Percentiles rank a stretch among this genome's conserved stretches.
These are phyloP conservation scores for Tyto alba DNA, from an alignment of 2,113 vertebrate genomes.

Conservation along the genomic window DNA sequence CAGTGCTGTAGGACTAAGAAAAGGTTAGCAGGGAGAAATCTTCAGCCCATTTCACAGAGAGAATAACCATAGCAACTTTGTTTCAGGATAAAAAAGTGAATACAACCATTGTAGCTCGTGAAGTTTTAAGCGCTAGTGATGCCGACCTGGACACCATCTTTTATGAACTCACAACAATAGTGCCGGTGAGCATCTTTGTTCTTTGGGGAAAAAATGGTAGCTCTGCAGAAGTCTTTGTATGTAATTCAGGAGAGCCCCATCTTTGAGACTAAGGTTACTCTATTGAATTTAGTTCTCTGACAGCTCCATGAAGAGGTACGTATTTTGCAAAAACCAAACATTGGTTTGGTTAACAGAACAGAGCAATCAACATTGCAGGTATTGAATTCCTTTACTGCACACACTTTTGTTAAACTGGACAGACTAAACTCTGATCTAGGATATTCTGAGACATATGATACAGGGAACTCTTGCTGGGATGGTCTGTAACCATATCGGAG, in stretches of 20 bases:
- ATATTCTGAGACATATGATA: background rate
- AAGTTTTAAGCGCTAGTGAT: background rate
- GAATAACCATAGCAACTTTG: background rate
- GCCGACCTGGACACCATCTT: conserved; percentile 45
- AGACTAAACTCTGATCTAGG: background rate
- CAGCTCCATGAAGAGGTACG: background rate
- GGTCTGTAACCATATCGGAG: background rate
- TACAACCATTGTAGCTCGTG: background rate
- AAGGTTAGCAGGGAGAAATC: background rate
- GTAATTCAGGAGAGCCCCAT: background rate
- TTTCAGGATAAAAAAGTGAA: conserved; percentile 50
- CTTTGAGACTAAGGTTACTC: background rate
- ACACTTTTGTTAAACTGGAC: background rate
- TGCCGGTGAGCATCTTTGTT: conserved; percentile 16
- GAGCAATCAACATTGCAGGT: background rate
- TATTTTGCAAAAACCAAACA: background rate
- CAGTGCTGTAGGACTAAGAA: background rate
- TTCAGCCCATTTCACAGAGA: background rate
- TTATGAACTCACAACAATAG: conserved; percentile 18
- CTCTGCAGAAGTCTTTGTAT: background rate
- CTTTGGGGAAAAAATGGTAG: background rate
- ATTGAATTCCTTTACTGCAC: background rate
- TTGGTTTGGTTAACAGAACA: background rate
- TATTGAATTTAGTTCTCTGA: background rate
- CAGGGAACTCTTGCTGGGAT: background rate